phyloP scores from a whole-genome alignment of 2,113 vertebrate species.

The Prietella phreatophila region DNA sequence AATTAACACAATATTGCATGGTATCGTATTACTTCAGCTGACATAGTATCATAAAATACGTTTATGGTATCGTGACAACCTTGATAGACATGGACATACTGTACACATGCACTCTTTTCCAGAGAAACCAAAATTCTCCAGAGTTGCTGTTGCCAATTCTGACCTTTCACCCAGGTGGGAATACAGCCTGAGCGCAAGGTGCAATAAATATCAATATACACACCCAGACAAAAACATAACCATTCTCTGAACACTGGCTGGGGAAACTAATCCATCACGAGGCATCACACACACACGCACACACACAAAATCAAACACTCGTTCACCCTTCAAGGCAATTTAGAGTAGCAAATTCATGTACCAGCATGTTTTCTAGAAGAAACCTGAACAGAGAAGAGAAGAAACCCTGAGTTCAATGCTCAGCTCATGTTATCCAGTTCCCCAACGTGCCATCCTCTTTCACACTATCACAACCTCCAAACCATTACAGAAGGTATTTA shows the following conservation, averaged over 20 bases:
- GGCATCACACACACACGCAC: background rate
- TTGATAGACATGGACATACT: conserved; percentile 3
- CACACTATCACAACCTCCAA: background rate
- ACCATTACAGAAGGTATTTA: background rate
- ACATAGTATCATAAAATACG: too few relatives aligned
- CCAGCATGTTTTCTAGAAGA: too few relatives aligned
- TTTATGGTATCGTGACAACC: too few relatives aligned
- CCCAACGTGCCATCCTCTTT: background rate
- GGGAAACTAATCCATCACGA: too few relatives aligned
- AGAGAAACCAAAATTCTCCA: background rate
- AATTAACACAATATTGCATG: too few relatives aligned
- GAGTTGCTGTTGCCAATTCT: conserved; percentile 8
- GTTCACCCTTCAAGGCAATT: background rate
- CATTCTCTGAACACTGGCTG: too few relatives aligned
- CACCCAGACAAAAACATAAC: background rate
- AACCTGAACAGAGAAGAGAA: background rate
- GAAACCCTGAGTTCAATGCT: background rate
- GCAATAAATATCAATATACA: background rate
- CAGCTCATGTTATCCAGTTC: background rate
- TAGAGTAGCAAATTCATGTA: too few relatives aligned
- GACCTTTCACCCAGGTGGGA: conserved; percentile 19
- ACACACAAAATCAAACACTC: background rate
- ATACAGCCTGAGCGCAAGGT: background rate
- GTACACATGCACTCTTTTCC: conserved; percentile 16
- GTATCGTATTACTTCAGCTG: too few relatives aligned